These are phyloP conservation scores for Trematomus bernacchii DNA, from an alignment of 2,797 vertebrate species.

Conservation along the genomic window DNA sequence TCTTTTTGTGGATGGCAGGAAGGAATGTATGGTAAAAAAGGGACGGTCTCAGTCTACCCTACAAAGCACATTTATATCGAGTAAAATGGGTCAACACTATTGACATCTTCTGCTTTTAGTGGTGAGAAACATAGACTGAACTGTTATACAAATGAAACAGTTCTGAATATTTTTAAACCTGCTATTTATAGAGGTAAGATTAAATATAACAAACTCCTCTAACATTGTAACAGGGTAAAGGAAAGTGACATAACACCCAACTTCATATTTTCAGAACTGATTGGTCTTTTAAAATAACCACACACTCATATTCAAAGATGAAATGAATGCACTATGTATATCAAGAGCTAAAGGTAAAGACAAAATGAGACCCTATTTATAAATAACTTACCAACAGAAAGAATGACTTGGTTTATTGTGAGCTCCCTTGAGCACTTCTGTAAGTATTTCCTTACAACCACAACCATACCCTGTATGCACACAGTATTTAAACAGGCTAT, in stretches of 20 bases:
- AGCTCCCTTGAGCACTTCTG: background rate
- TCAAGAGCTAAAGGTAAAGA: too few relatives aligned
- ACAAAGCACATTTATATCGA: conserved; percentile 9
- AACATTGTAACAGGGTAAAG: background rate
- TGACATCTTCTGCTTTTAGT: conserved; percentile 23
- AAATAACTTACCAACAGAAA: background rate
- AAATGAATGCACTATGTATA: too few relatives aligned
- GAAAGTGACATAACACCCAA: background rate
- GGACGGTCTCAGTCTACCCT: background rate
- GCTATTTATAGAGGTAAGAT: conserved; percentile 26
- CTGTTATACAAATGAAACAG: background rate
- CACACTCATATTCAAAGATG: too few relatives aligned
- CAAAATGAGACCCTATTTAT: too few relatives aligned
- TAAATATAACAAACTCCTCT: conserved; percentile 5
- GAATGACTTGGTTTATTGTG: background rate
- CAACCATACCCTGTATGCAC: background rate
- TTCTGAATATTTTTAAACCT: conserved; percentile 19
- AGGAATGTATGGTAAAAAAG: background rate
- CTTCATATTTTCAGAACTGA: conserved; percentile 18
- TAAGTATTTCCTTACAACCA: background rate
- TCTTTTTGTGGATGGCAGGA: conserved; percentile 13
- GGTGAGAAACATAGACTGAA: conserved; percentile 8
- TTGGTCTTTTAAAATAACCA: conserved; percentile 13
- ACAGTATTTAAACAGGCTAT: background rate
- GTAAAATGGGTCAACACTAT: conserved; percentile 32